Evolutionary conservation across 2,797 vertebrate genomes (phyloP), one percentile per base, ranked within the genome.

Genomic region (Darevskia nairensis): DNA sequence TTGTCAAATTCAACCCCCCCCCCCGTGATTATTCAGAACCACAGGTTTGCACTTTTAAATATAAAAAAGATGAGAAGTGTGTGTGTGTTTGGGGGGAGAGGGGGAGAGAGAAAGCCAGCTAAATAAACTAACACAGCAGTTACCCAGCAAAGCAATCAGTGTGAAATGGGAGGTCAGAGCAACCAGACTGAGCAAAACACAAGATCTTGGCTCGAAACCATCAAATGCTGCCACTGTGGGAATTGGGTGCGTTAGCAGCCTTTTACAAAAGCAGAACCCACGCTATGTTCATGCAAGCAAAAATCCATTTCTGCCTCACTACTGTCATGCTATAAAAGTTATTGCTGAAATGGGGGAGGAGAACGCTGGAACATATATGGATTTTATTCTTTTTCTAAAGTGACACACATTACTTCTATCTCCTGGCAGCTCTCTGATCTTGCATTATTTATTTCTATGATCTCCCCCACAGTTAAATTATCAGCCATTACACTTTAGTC

Each of bases 381-480:
- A 84, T 79, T 82, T 84, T 44, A n/a, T 79, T 69, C 7, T n/a
- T 69, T 78, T 50, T 44, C 61, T 64, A 39, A 68, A 41, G 80
- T 17, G 78, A n/a, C 35, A 27, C 46, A 61, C 50, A 11, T 61
- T 55, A 80, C 21, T 80, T 86, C 59, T 80, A 79, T 86, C 85
- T 80, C 85, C 17, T 44, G 32, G 25, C 29, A 86, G 25, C 46
- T 74, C 66, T 55, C 8, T n/a, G 32, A 85, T 80, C 68, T 80
- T 85, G 50, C 76, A 89, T 89, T 89, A 89, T 88, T 84, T 88
- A 88, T 89, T 85, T n/a, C 82, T 80, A 13, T 44, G 46, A 44
- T 72, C 44, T 7, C n/a, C 19, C 25, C 15, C 50, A 32, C 72
- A 29, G 32, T 71, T 72, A 80, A 85, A 89, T 75, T 32, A 66